Evolutionary conservation across 64 coral and sea anemone species (phyloP), one percentile per base, ranked within the genome.

Genomic region (Exaiptasia diaphana): DNA sequence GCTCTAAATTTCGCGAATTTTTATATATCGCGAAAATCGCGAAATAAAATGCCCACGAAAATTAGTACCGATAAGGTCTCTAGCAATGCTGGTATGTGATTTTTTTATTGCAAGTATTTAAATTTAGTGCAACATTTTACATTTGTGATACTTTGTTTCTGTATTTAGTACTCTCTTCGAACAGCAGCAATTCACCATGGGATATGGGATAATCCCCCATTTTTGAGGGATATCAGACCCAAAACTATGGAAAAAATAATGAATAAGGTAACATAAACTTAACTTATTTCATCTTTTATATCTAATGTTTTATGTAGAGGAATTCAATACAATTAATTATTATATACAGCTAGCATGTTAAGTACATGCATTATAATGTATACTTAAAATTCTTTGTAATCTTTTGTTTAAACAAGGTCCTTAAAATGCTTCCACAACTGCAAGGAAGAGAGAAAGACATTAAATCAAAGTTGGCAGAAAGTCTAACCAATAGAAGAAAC

Each of bases 401-500:
- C 28, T 67, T 2, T 31, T 30, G 39, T 72, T 40, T 18, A 28
- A 1, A 37, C 38, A 41, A 76, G 73, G 48, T 76, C 24, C 53
- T 53, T 53, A 50, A 29, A 33, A 53, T 31, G 38, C 73, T 76
- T 38, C 73, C 73, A 13, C 73, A 54, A 25, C 48, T 76, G 35
- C 34, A 56, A n/a, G 43, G 25, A 27, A 32, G 38, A 34, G 61
- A 29, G 15, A 24, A 67, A 40, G 60, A 82, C 26, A 82, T 82
- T 24, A 33, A 57, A 11, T 14, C 41, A 32, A 82, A 39, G 79
- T 27, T 68, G 11, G 67, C 79, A 52, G 79, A 82, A 64, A 82
- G 79, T 40, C 40, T 82, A 18, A 82, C 68, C 48, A 68, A 68
- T 48, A 68, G 79, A 26, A 38, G 79, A 50, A 82, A 82, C 59